phyloP scores from a whole-genome alignment of 2,797 vertebrate genomes.

The Sebastes diploproa region DNA sequence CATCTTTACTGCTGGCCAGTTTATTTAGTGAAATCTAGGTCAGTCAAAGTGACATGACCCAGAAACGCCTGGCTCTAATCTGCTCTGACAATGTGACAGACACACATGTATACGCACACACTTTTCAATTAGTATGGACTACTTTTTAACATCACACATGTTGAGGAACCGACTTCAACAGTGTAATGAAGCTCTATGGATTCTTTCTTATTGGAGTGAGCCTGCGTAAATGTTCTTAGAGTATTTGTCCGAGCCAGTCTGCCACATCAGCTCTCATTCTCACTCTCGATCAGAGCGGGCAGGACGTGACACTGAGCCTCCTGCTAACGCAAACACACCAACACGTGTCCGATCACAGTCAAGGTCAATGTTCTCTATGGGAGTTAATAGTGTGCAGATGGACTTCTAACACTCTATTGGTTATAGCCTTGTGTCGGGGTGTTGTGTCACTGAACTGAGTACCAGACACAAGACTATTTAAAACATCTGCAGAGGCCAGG shows the following conservation, averaged over 20 bases:
- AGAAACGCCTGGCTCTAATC: constrained; percentile 47
- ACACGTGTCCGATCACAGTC: constrained; percentile 20
- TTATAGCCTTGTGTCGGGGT: constrained; percentile 6
- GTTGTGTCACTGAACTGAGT: constrained; percentile 6
- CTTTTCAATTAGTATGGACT: constrained; percentile 46
- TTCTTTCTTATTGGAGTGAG: constrained; percentile 21
- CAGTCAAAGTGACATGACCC: constrained; percentile 42
- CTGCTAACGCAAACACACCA: constrained; percentile 46
- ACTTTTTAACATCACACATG: constrained; percentile 35
- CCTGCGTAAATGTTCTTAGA: constrained; percentile 40
- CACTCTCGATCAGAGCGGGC: constrained; percentile 40
- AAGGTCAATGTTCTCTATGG: constrained; percentile 38
- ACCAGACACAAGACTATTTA: constrained; percentile 15
- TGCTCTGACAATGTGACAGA: constrained; percentile 58
- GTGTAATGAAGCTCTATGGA: constrained; percentile 16
- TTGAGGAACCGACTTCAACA: constrained; percentile 5
- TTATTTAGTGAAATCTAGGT: constrained; percentile 49
- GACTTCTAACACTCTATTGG: constrained; percentile 43
- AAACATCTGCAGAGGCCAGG: constrained; percentile 31
- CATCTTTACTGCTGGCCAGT: constrained; percentile 6
- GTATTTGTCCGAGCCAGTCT: constrained; percentile 58
- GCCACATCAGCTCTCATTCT: constrained; percentile 51
- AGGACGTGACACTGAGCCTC: constrained; percentile 47
- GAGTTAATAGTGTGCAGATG: constrained; percentile 63
- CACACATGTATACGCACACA: constrained; percentile 18